Evolutionary conservation across 2,888 invertebrate genomes (phyloP), one percentile per base, ranked within the genome.

Genomic region (Mesorhabditis sp.): DNA sequence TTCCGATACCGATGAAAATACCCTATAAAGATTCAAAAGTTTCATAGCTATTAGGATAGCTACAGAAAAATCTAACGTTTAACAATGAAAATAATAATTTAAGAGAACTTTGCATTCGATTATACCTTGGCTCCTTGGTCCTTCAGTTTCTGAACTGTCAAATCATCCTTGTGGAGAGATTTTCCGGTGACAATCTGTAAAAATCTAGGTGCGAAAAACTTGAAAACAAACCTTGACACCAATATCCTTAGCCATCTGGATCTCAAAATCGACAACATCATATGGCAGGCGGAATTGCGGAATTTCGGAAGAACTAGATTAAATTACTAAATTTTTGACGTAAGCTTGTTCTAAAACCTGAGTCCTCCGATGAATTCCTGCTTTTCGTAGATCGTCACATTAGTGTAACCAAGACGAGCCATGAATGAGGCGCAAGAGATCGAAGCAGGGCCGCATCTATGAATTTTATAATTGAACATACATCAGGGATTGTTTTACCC

Each of bases 361-460:
- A 98, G 88, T 4, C 98, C 97, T 7, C 98, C 98, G 66, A 93
- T 87, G 85, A 91, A 94, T 2, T 90, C 87, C 80, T 92, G 89
- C 86, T 92, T 94, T 87, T 98, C 98, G 87, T 92, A 97, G 74
- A 98, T 92, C 0, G 93, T 94, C 42, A 98, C 88, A 83, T 96
- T 89, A 5, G 91, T 90, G 86, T 98, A 98, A 0, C 98, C 98
- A 15, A 98, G 88, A 42, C 98, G 89, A 0, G 92, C 96, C 28
- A 98, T 88, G 88, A 94, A 98, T 15, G 96, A 95, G 2, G 95
- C 96, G 85, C 97, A 97, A 7, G 95, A 95, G 69, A 96, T 89
- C 6, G 94, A 94, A 4, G 97, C 95, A 0, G 98, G 97, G 0
- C 98, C 98, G 74, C 94, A 95, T 0, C 98, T 58, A 15, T 2